Evolutionary conservation across 2,797 vertebrate genomes (phyloP).

Genomic region (Muscicapa striata): DNA sequence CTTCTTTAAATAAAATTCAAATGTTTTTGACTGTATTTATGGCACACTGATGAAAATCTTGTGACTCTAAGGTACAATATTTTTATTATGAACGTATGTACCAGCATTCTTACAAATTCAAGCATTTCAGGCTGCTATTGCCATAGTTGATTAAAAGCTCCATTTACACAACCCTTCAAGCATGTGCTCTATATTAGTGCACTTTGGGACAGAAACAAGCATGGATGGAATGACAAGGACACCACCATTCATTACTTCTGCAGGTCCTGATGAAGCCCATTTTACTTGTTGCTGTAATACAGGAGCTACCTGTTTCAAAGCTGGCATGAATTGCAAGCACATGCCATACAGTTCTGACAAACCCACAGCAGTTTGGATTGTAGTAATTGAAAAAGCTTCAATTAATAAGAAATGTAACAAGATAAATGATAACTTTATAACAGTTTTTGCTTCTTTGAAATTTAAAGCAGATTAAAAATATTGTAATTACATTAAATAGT

Average conservation of each 20-base stretch:
- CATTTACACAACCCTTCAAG: neutral
- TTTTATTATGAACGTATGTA: constrained; percentile 10
- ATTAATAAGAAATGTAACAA: neutral
- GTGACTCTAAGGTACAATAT: neutral
- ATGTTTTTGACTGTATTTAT: constrained; percentile 13
- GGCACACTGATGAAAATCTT: neutral
- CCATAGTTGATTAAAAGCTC: neutral
- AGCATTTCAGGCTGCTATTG: neutral
- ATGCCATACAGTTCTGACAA: neutral
- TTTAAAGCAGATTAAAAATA: neutral
- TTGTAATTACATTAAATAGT: neutral
- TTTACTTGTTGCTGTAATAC: neutral
- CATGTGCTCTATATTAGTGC: neutral
- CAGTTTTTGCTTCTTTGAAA: neutral
- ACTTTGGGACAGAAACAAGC: neutral
- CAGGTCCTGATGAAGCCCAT: neutral
- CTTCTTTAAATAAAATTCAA: constrained; percentile 27
- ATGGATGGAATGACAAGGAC: neutral
- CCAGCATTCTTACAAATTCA: neutral
- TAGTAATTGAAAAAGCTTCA: neutral
- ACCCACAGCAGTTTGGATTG: neutral
- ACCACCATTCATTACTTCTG: neutral
- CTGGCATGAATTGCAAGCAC: neutral
- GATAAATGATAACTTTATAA: neutral
- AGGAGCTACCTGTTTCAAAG: neutral